These are phyloP conservation scores for Fukomys damarensis DNA, from an alignment of 2,113 vertebrate species.

Conservation along the genomic window DNA sequence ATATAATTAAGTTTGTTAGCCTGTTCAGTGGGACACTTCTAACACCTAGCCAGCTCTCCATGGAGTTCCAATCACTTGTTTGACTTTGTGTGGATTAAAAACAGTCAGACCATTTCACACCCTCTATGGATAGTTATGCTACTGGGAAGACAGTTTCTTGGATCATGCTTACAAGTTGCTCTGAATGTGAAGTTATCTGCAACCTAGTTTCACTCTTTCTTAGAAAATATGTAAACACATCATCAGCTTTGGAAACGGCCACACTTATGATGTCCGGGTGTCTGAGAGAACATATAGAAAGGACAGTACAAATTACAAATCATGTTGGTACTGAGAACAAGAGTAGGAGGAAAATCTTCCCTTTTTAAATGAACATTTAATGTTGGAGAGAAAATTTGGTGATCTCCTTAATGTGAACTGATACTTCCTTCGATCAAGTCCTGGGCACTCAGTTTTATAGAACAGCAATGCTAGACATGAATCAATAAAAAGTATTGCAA, in stretches of 20 bases:
- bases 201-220: constrained; percentile 47
- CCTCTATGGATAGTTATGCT: background rate
- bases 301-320: constrained; percentile 11
- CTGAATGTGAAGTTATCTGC: constrained; percentile 32
- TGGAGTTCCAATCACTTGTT: constrained; percentile 17
- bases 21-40: background rate
- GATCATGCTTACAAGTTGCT: background rate
- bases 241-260: background rate
- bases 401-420: constrained; percentile 52
- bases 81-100: constrained; percentile 53
- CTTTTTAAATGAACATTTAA: constrained; percentile 61
- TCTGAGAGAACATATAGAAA: background rate
- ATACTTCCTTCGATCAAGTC: constrained; percentile 58
- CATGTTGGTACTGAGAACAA: background rate
- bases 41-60: constrained; percentile 5
- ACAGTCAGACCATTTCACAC: background rate
- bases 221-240: constrained; percentile 11
- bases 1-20: constrained; percentile 17
- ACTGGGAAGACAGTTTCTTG: background rate
- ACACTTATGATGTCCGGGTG: constrained; percentile 15
- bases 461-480: background rate
- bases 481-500: constrained; percentile 49
- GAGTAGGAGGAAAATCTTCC: background rate
- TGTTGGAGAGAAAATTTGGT: background rate
- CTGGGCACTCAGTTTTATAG: constrained; percentile 31